A percentile compares a stretch with the other conserved stretches of the same genome.
These are phyloP conservation scores for Platycercus adscitus DNA, from an alignment of 2,113 vertebrate species.

Conservation along the genomic window DNA sequence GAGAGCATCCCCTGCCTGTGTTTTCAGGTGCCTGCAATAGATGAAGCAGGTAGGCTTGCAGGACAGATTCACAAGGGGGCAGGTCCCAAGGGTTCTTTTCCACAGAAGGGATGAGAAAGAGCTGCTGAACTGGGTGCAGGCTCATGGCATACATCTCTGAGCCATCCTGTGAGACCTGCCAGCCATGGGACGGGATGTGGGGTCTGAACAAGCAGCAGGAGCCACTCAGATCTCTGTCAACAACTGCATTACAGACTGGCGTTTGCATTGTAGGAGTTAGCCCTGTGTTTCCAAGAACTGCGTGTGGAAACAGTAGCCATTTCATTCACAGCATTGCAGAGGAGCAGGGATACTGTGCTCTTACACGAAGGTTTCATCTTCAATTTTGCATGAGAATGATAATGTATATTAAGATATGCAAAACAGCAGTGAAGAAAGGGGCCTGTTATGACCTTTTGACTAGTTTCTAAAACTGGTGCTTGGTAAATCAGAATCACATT, in stretches of 20 bases:
- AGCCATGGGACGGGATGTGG: fast-evolving
- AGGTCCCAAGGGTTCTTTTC: background rate
- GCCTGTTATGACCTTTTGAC: background rate
- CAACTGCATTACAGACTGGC: fast-evolving
- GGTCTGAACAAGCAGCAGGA: background rate
- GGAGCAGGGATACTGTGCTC: background rate
- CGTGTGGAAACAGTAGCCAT: background rate
- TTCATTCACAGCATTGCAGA: background rate
- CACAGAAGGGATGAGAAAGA: background rate
- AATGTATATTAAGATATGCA: fast-evolving
- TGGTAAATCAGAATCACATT: background rate
- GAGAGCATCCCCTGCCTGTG: background rate
- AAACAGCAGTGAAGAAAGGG: background rate
- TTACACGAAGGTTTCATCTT: background rate
- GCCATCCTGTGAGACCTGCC: background rate
- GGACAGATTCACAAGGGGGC: background rate
- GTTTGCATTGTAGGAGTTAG: background rate
- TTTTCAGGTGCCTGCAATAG: background rate
- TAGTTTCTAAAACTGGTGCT: background rate
- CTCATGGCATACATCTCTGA: fast-evolving
- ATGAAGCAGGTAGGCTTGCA: background rate
- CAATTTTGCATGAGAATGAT: background rate
- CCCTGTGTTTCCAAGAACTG: background rate
- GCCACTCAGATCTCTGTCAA: background rate
- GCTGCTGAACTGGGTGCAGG: background rate